phyloP scores from a whole-genome alignment of 2,113 vertebrate species.

The Psammodynastes pulverulentus region DNA sequence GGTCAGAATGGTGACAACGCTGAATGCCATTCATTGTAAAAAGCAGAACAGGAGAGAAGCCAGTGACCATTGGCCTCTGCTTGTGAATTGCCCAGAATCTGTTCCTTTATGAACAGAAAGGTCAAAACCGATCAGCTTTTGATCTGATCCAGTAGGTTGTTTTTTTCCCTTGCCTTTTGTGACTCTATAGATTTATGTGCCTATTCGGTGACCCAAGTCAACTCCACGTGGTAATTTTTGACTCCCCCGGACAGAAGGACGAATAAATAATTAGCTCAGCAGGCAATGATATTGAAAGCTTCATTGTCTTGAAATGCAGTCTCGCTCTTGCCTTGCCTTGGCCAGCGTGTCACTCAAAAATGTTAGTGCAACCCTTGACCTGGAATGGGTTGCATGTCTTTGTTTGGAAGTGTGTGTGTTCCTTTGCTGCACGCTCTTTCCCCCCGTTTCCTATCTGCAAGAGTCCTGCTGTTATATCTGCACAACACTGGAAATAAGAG shows the following conservation, averaged over 20 bases:
- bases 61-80: no score
- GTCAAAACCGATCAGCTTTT: background rate
- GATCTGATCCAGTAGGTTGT: background rate
- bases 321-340: background rate
- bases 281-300: background rate
- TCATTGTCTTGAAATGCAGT: background rate
- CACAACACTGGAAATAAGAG: background rate
- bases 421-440: no score
- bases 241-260: background rate
- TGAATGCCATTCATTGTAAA: background rate
- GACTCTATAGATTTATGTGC: background rate
- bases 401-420: background rate
- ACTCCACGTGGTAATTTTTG: background rate
- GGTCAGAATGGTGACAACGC: background rate
- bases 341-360: background rate
- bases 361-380: background rate
- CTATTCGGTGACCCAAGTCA: background rate
- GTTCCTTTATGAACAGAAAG: background rate
- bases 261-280: background rate
- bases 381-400: background rate
- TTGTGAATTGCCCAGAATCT: background rate
- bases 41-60: background rate
- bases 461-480: no score
- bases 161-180: background rate
- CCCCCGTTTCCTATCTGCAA: no score